Evolutionary conservation across 2,888 invertebrate genomes (phyloP), one percentile per base, ranked within the genome.

Genomic region (Heliconius ismenius): DNA sequence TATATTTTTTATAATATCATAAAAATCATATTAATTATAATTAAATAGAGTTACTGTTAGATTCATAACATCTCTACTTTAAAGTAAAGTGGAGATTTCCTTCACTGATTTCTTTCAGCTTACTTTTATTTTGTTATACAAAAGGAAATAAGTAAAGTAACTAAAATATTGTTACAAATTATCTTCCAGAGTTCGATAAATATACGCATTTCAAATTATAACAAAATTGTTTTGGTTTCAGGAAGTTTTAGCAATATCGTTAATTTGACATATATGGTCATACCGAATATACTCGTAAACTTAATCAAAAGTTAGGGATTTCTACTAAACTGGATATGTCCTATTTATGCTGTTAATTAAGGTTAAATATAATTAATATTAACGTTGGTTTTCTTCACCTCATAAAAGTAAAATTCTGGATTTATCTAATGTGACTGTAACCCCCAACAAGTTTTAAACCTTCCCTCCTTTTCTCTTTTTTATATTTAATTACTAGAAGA

Each of bases 21-120:
- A 49, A 18, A 43, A 43, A 43, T 18, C 2, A 43, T 43, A 43
- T 43, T 18, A 4, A 4, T 60, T 11, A 13, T 60, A 24, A 60
- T 26, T 13, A 62, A 62, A 62, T 6, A 26, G 4, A 62, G 6
- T 62, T 26, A 62, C 2, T 58, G n/a, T 1, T n/a, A 58, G 10
- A 0, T n/a, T n/a, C 10, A 7, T 21, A 1, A 21, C 49, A 1
- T n/a, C 21, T 1, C 3, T n/a, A 10, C 10, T n/a, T 10, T 10
- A 58, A 9, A 7, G 54, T 54, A 36, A 21, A 36, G 21, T 64
- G 36, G 11, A 64, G 21, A 58, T 21, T 58, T n/a, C 4, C 24
- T 60, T n/a, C 3, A 60, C 60, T 60, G 11, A 58, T 58, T 10
- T 58, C n/a, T 43, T 18, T 43, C 6, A 60, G 24, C 4, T 60